Percentiles rank a stretch among this genome's conserved stretches.
Evolutionary conservation across 2,113 vertebrate species (phyloP).

Genomic region (Centropus unirufus): DNA sequence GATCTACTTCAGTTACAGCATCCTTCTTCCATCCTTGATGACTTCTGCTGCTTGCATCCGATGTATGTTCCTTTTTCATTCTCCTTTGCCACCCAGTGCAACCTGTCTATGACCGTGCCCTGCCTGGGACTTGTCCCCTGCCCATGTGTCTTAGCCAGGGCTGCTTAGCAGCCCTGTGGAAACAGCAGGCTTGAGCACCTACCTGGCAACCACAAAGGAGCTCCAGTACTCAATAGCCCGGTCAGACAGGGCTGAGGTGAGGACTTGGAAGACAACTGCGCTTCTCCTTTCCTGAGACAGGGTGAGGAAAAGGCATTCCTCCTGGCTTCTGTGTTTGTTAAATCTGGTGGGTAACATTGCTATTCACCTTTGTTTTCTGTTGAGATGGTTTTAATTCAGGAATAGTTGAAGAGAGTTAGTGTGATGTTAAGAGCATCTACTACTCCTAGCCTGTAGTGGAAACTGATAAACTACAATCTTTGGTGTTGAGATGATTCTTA

Average conservation of each 20-base stretch:
- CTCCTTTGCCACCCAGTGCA: not conserved
- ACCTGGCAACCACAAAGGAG: not conserved
- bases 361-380: not conserved
- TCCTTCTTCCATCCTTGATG: not conserved
- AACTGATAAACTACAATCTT: too few species aligned
- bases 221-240: not conserved
- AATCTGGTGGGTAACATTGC: not conserved
- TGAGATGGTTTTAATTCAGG: not conserved
- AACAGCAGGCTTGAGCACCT: not conserved
- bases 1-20: not conserved
- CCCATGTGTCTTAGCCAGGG: not conserved
- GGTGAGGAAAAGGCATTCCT: not conserved
- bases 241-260: not conserved
- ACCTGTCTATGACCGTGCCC: fast-evolving
- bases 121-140: not conserved
- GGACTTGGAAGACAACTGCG: not conserved
- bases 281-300: not conserved
- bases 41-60: not conserved
- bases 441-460: too few species aligned
- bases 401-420: not conserved
- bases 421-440: not conserved
- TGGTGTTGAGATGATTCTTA: not conserved
- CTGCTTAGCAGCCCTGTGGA: not conserved
- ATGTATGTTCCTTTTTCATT: not conserved
- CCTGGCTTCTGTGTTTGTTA: not conserved